phyloP scores from a whole-genome alignment of 2,888 invertebrate species.

The Stenotaenia linearis region DNA sequence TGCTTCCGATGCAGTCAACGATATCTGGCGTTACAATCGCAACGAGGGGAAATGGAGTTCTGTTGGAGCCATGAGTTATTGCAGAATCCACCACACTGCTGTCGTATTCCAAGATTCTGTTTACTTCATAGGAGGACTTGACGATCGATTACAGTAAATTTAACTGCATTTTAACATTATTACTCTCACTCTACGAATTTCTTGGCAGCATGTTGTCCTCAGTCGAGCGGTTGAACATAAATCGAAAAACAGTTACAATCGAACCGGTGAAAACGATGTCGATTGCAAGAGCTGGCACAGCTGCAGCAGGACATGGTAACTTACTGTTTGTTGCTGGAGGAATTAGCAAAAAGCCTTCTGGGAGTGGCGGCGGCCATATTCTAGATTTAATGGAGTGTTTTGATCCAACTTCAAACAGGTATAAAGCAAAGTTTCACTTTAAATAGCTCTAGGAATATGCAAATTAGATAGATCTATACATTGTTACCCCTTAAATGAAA shows the following conservation, averaged over 20 bases:
- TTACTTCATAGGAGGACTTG: neutral
- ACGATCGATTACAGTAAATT: neutral
- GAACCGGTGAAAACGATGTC: neutral
- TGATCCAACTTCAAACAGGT: neutral
- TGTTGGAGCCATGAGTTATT: neutral
- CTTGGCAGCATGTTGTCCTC: neutral
- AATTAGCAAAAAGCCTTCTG: neutral
- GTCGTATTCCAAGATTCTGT: neutral
- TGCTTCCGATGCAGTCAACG: neutral
- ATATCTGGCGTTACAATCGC: neutral
- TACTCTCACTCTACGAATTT: too few relatives aligned
- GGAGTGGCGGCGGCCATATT: neutral
- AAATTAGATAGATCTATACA: too few relatives aligned
- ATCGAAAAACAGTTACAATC: neutral
- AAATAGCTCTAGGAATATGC: too few relatives aligned
- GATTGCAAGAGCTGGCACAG: neutral
- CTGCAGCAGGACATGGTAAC: neutral
- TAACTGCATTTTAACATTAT: too few relatives aligned
- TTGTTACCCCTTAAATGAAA: too few relatives aligned
- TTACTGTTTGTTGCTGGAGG: neutral
- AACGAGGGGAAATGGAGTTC: neutral
- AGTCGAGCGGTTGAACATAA: neutral
- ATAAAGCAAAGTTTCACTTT: neutral
- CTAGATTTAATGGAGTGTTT: neutral
- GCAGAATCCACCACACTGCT: neutral